Conservation (phyloP, 2,113 vertebrate genomes). For the Pygoscelis adeliae region DNA sequence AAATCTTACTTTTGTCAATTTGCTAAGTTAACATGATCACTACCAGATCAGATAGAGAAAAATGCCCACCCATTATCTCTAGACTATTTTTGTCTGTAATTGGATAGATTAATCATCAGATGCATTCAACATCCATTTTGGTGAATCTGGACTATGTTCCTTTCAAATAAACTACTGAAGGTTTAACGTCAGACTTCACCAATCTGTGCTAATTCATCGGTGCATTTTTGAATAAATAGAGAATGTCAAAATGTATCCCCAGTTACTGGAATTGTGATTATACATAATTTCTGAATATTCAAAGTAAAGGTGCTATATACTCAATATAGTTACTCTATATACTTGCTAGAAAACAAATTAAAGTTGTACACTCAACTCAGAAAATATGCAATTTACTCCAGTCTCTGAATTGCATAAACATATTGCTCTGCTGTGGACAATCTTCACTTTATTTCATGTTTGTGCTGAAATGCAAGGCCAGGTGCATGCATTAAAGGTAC, state of each 20-base stretch:
- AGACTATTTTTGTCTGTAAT: conserved; percentile 11
- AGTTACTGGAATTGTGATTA: background rate
- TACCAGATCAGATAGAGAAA: background rate
- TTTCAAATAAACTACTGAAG: background rate
- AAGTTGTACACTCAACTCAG: background rate
- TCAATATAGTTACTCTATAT: background rate
- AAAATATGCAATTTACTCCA: background rate
- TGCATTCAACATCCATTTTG: background rate
- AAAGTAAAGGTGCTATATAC: background rate
- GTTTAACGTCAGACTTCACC: background rate
- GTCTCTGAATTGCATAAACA: background rate
- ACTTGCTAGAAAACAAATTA: background rate
- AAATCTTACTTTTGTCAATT: background rate
- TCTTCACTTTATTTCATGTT: background rate
- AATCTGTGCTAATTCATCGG: background rate
- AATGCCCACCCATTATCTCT: background rate
- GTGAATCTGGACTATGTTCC: background rate
- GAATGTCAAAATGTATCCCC: background rate
- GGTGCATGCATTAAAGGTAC: background rate
- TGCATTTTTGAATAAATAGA: background rate
- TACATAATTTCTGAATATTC: background rate
- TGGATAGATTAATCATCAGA: background rate
- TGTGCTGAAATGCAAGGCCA: background rate
- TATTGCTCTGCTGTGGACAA: background rate
- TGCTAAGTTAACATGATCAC: background rate